Evolutionary conservation across 1,140 invertebrate species (phyloP).

Genomic region (Watersipora subatra): DNA sequence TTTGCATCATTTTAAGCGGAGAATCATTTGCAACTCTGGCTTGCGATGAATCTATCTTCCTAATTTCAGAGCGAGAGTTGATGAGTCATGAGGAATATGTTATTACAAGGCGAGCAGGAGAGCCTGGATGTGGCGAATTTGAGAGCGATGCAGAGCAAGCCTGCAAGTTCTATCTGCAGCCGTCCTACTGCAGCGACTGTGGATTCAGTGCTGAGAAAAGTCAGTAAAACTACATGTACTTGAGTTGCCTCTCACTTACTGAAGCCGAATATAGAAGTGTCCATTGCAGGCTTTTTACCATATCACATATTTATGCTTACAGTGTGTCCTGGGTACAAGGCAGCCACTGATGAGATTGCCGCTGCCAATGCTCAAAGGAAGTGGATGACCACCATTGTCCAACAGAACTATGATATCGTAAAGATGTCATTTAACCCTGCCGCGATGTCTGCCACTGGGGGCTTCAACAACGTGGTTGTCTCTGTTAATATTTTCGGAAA

Average conservation of each 20-base stretch:
- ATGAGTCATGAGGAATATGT: too few species aligned
- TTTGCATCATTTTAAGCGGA: too few species aligned
- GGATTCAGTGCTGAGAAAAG: background rate
- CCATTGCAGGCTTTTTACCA: too few species aligned
- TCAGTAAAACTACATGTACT: too few species aligned
- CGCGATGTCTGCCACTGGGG: background rate
- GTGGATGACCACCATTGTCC: background rate
- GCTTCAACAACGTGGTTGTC: background rate
- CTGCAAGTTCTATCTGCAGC: background rate
- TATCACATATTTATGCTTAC: background rate
- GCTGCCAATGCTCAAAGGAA: background rate
- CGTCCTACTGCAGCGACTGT: background rate
- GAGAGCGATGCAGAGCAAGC: background rate
- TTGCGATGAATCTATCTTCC: too few species aligned
- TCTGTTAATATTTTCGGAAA: background rate
- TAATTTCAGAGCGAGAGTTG: background rate
- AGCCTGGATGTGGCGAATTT: background rate
- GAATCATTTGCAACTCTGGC: too few species aligned
- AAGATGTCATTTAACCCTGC: background rate
- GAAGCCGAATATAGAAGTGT: too few species aligned
- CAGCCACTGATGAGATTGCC: background rate
- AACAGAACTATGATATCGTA: background rate
- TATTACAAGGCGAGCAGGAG: background rate
- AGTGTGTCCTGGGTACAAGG: background rate
- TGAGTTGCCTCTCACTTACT: too few species aligned